Evolutionary conservation across 2,797 vertebrate genomes (phyloP).

Genomic region (Bradypodion pumilum): DNA sequence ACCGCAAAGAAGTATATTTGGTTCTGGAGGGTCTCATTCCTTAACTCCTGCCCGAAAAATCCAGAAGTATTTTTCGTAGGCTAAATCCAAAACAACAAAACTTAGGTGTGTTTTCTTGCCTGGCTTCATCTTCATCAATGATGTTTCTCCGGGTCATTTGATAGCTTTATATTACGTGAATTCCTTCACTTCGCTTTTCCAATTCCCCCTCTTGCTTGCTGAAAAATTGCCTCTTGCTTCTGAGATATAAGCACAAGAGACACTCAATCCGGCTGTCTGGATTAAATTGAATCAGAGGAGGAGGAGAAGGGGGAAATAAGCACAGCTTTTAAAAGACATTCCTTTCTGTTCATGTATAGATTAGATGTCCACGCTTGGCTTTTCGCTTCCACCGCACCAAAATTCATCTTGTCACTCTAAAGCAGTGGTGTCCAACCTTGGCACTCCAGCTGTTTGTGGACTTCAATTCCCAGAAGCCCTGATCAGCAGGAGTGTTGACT

Average conservation of each 20-base stretch:
- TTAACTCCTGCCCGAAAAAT: neutral
- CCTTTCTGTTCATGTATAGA: neutral
- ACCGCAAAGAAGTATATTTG: neutral
- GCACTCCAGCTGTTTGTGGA: too few relatives aligned
- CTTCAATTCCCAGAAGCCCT: too few relatives aligned
- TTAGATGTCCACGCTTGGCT: neutral
- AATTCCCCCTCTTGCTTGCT: too few relatives aligned
- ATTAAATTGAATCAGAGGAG: neutral
- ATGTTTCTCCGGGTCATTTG: too few relatives aligned
- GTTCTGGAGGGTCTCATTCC: neutral
- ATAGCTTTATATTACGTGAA: neutral
- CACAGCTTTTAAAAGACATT: neutral
- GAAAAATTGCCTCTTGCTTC: neutral
- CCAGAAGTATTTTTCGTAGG: too few relatives aligned
- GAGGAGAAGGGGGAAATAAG: accelerated
- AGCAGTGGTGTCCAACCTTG: too few relatives aligned
- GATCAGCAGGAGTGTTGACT: too few relatives aligned
- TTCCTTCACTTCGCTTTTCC: neutral
- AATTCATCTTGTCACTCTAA: too few relatives aligned
- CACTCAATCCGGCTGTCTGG: neutral
- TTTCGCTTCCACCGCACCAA: neutral
- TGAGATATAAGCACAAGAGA: slow-evolving; percentile 9
- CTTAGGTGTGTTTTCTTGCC: too few relatives aligned
- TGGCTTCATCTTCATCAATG: neutral
- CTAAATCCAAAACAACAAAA: neutral